Evolutionary conservation across 2,113 vertebrate genomes (phyloP), one percentile per base, ranked within the genome.

Genomic region (human): DNA sequence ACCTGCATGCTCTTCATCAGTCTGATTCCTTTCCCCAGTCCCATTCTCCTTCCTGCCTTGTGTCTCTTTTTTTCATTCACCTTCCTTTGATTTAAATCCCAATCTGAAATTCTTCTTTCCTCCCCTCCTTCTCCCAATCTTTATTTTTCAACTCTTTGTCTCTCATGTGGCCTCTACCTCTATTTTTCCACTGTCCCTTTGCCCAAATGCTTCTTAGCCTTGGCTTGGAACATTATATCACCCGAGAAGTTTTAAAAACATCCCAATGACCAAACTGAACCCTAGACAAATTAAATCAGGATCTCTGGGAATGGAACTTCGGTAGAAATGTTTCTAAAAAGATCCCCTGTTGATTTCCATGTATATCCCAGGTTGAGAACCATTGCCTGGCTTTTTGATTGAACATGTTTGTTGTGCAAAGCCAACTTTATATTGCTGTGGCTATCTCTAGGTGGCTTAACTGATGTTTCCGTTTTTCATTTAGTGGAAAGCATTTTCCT

Each of bases 281-380:
- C 22, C 38, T 80, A 40, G 48, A n/a, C n/a, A 18, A 90, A 78
- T 90, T 79, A 95, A 87, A 50, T 80, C 45, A 25, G 52, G 35
- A 61, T 70, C 70, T 79, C 70, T 92, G 84, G 84, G 55, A 97
- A 73, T 17, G 59, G 80, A 97, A 92, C 35, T 79, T 45, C 32
- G 43, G 45, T 82, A 61, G 80, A 72, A 81, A 30, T 94, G 25
- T 85, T 59, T 92, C 96, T 84, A n/a, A 75, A 78, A 93, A 55
- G 48, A 50, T 96, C 52, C 72, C 81, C 55, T 27, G 79, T 40
- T 50, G 66, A 27, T 73, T 81, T 20, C 16, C 79, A 40, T n/a
- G 32, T 20, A 2, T 8, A 89, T 45, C 32, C 72, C 20, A 73
- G 66, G 43, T 76, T 61, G 66, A 89, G 78, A 81, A 86, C 38